These are phyloP conservation scores for Nasonia vitripennis DNA, from an alignment of 1,140 invertebrate species.

Conservation along the genomic window DNA sequence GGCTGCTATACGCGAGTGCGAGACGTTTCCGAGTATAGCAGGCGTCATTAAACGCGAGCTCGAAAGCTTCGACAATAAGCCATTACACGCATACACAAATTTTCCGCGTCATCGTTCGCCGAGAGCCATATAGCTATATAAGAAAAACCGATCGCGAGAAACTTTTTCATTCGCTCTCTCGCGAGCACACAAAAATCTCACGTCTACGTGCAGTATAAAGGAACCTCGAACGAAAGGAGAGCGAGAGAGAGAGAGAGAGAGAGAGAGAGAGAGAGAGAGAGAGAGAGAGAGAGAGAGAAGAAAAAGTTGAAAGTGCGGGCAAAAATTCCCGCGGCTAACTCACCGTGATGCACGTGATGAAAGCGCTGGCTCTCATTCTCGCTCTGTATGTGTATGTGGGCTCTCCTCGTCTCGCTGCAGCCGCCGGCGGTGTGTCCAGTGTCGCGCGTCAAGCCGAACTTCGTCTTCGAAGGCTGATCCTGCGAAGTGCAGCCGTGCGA, in stretches of 20 bases:
- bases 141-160: neutral
- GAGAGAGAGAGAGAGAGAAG: too few relatives aligned
- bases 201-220: neutral
- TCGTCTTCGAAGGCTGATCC: neutral
- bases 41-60: conserved; percentile 9
- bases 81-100: conserved; percentile 16
- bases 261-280: too few relatives aligned
- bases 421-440: neutral
- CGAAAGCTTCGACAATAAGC: conserved; percentile 24
- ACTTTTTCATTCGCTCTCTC: neutral
- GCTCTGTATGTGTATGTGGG: neutral
- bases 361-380: conserved; percentile 55
- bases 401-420: neutral
- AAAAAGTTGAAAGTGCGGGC: neutral
- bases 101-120: neutral
- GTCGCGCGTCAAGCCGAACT: neutral
- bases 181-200: neutral
- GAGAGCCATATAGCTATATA: neutral
- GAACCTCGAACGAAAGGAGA: neutral
- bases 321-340: conserved; percentile 48
- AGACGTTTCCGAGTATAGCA: conserved; percentile 4
- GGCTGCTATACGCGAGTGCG: neutral
- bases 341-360: conserved; percentile 55
- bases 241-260: too few relatives aligned
- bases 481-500: neutral